phyloP scores from a whole-genome alignment of 2,797 vertebrate genomes.

The Catamblyrhynchus diadema region DNA sequence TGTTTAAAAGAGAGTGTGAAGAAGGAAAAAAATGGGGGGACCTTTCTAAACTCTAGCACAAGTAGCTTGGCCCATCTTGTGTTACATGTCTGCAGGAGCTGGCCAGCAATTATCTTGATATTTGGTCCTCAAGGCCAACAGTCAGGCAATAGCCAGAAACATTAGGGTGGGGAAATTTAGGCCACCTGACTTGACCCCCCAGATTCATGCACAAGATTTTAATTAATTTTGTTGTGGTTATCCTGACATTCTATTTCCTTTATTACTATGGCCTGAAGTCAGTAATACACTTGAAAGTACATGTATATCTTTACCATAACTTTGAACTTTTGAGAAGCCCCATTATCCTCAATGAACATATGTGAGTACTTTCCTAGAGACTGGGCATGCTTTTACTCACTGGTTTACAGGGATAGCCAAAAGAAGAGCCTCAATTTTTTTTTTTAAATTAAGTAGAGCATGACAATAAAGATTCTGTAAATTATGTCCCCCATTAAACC shows the following conservation, averaged over 20 bases:
- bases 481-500: background rate
- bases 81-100: background rate
- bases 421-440: background rate
- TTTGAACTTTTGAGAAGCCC: background rate
- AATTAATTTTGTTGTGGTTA: background rate
- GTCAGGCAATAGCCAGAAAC: background rate
- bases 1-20: background rate
- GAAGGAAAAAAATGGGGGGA: background rate
- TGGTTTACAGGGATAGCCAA: background rate
- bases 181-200: background rate
- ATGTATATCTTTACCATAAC: background rate
- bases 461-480: background rate
- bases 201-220: background rate
- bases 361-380: background rate
- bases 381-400: background rate
- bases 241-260: background rate
- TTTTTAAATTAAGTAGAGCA: background rate
- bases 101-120: background rate
- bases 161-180: background rate
- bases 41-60: background rate
- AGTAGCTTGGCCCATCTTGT: background rate
- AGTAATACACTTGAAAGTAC: background rate
- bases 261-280: background rate
- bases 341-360: background rate
- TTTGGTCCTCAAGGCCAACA: background rate